These are phyloP conservation scores for Sinocyclocheilus anshuiensis DNA, from an alignment of 2,113 vertebrate species.

Conservation along the genomic window DNA sequence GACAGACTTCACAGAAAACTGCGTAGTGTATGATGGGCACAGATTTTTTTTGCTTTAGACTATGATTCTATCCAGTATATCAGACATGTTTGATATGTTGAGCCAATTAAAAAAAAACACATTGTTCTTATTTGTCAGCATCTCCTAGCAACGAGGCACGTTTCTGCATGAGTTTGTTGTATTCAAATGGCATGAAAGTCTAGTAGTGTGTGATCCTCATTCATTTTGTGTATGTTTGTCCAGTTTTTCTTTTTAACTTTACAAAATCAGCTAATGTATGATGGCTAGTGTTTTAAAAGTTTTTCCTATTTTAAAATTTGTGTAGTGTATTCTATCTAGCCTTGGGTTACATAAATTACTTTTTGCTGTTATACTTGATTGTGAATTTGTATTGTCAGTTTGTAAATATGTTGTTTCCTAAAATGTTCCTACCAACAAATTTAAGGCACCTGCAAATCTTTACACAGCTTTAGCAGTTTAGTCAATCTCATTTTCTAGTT, in stretches of 20 bases:
- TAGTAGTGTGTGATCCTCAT: neutral
- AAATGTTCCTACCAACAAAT: neutral
- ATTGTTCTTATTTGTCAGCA: neutral
- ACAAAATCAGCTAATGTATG: no score
- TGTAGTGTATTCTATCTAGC: neutral
- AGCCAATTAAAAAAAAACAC: neutral
- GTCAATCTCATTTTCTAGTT: neutral
- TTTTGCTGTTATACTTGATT: neutral
- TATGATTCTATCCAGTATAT: neutral
- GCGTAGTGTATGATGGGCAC: neutral
- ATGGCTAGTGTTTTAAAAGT: neutral
- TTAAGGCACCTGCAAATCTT: neutral
- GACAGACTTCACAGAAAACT: neutral
- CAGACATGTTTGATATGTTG: neutral
- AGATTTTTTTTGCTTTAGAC: neutral
- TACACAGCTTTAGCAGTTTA: neutral
- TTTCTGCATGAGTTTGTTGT: neutral
- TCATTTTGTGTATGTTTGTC: neutral
- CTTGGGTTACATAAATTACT: neutral
- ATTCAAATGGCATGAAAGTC: neutral
- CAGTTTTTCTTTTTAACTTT: neutral
- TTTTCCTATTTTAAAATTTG: neutral
- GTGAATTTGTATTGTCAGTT: neutral
- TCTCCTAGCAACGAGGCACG: neutral
- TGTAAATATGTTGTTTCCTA: neutral